phyloP scores from a whole-genome alignment of 2,797 vertebrate species.

The Lophius americanus region DNA sequence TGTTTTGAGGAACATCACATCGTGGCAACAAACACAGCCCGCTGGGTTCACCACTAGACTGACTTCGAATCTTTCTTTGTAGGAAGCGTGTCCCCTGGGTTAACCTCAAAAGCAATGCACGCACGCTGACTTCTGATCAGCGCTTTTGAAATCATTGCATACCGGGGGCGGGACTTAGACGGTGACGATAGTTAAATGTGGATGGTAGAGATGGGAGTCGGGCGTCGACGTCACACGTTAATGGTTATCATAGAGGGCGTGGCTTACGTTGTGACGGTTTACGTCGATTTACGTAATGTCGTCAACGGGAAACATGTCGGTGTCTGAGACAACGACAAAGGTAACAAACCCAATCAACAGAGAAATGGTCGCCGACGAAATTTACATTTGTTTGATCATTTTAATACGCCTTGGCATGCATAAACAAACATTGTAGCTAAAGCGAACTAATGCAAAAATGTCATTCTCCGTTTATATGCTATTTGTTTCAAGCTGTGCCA shows the following conservation, averaged over 20 bases:
- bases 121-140: slow-evolving; percentile 69
- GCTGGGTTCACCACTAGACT: slow-evolving; percentile 23
- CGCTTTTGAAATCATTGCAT: slow-evolving; percentile 13
- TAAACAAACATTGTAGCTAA: not conserved
- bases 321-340: slow-evolving; percentile 74
- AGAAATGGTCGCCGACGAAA: not conserved
- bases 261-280: not conserved
- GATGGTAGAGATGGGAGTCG: too few species aligned
- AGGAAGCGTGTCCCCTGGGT: not conserved
- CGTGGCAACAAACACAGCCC: slow-evolving; percentile 41
- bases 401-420: not conserved
- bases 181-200: too few species aligned
- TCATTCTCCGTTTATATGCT: not conserved
- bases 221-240: too few species aligned
- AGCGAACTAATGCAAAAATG: not conserved
- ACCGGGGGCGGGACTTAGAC: slow-evolving; percentile 31
- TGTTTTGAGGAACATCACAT: slow-evolving; percentile 29
- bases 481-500: slow-evolving; percentile 47
- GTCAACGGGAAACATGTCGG: slow-evolving; percentile 76
- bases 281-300: slow-evolving; percentile 44
- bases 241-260: too few species aligned
- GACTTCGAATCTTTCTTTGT: slow-evolving; percentile 61
- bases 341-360: slow-evolving; percentile 54
- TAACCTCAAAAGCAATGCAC: not conserved
- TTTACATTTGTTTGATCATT: not conserved